Evolutionary conservation across 1,140 invertebrate species (phyloP), one percentile per base, ranked within the genome.

Genomic region (Drosophila parvula): DNA sequence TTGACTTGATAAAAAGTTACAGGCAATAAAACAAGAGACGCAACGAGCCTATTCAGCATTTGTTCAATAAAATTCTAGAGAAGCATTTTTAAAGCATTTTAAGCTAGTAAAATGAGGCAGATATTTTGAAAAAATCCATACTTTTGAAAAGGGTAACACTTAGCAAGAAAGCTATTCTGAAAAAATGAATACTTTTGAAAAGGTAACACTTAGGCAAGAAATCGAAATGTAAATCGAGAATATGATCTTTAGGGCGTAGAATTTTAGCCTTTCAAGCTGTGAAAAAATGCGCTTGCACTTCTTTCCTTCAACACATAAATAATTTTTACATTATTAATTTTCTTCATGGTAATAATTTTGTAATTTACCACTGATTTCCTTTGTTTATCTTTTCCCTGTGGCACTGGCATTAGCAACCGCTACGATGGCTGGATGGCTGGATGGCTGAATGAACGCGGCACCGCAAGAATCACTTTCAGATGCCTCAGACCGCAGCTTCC

Each of bases 401-500:
- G 50, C 40, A 69, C 44, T 45, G 45, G 57, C 57, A 78, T 51
- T 60, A 68, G 41, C 63, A 7, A 59, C 61, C 61, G 38, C 50
- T 43, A n/a, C 34, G 27, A 51, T 50, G 47, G 28, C 50, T 51
- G 28, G 28, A 7, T 18, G 48, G 48, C 48, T n/a, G n/a, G n/a
- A n/a, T n/a, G n/a, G n/a, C n/a, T 51, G 50, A 11, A 53, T 53
- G 18, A 34, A 27, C 18, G 34, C 27, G 30, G 59, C 63, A 81
- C 78, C 78, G 41, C 79, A 82, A 56, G 40, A 64, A 77, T 50
- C 48, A 60, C 48, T 62, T 56, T 73, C 69, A 60, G 55, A 65
- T 44, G 55, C 38, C 64, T 55, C 36, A 71, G 61, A 74, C 61
- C 75, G 53, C 70, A 62, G 69, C 60, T 76, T 68, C 78, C 65